Conservation (phyloP, 2,113 vertebrate species). For the Danionella cerebrum region DNA sequence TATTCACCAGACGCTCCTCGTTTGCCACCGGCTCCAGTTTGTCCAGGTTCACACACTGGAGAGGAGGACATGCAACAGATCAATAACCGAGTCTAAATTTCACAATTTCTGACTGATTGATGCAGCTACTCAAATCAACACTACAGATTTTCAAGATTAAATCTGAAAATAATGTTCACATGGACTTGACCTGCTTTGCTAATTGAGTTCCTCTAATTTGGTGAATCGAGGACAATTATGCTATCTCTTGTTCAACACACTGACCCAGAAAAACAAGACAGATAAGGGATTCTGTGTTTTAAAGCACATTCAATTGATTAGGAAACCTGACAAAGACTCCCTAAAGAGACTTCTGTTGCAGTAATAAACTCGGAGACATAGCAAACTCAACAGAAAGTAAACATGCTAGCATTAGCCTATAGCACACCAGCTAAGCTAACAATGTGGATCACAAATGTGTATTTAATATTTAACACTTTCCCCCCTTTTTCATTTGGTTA, state of each 20-base stretch:
- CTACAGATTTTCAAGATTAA: not conserved
- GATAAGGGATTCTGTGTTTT: not conserved
- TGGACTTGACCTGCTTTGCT: not conserved
- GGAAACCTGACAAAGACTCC: not conserved
- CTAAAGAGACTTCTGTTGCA: not conserved
- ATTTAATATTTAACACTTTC: no score
- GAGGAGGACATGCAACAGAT: not conserved
- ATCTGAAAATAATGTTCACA: no score
- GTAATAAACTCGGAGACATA: not conserved
- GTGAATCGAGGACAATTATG: not conserved
- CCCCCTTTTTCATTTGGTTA: no score
- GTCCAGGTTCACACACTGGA: constrained; percentile 91
- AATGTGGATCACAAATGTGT: no score
- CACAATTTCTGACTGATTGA: no score
- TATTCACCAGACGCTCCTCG: constrained; percentile 84
- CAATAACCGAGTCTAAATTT: no score
- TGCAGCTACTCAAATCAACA: no score
- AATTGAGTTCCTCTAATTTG: not conserved
- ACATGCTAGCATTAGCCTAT: no score
- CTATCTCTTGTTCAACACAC: constrained; percentile 34
- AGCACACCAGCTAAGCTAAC: no score
- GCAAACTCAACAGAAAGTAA: no score
- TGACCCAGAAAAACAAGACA: constrained; percentile 22
- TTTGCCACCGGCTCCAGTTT: constrained; percentile 86
- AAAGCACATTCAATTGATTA: constrained; percentile 11